Evolutionary conservation across 2,113 vertebrate species (phyloP).

Genomic region (Xyrauchen texanus): DNA sequence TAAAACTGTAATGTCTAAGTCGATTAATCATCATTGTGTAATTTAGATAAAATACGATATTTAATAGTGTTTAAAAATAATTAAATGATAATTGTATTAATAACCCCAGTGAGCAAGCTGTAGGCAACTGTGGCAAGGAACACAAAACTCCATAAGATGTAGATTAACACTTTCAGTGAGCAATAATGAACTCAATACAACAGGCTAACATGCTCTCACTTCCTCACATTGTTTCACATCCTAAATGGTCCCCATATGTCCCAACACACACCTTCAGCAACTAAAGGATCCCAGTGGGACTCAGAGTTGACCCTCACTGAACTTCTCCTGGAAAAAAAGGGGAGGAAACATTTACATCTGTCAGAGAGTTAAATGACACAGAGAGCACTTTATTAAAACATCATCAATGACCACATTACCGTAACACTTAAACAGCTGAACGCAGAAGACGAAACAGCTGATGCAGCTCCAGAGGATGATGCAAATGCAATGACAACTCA

Average conservation of each 20-base stretch:
- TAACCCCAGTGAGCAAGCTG: too few species aligned
- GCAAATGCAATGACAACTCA: not conserved
- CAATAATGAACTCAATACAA: constrained; percentile 78
- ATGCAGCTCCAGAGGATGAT: not conserved
- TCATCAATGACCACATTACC: constrained; percentile 65
- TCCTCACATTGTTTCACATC: constrained; percentile 70
- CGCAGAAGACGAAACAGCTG: constrained; percentile 1
- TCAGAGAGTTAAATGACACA: constrained; percentile 69
- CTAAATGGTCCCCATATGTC: constrained; percentile 78
- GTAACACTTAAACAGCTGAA: constrained; percentile 37
- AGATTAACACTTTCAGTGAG: constrained; percentile 57
- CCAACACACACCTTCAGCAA: constrained; percentile 72
- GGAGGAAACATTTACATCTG: constrained; percentile 77
- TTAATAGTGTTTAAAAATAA: too few species aligned
- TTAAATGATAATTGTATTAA: too few species aligned
- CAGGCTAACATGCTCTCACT: constrained; percentile 74
- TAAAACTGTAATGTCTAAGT: too few species aligned
- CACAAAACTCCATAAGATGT: too few species aligned
- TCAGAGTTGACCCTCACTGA: constrained; percentile 72
- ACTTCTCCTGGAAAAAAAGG: constrained; percentile 71
- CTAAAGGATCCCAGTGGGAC: constrained; percentile 76
- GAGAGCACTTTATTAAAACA: constrained; percentile 76
- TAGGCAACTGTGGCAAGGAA: too few species aligned
- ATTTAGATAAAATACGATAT: too few species aligned
- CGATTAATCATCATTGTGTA: too few species aligned